Conservation (phyloP, 2,888 invertebrate species). For the Cheilosia grossa region DNA sequence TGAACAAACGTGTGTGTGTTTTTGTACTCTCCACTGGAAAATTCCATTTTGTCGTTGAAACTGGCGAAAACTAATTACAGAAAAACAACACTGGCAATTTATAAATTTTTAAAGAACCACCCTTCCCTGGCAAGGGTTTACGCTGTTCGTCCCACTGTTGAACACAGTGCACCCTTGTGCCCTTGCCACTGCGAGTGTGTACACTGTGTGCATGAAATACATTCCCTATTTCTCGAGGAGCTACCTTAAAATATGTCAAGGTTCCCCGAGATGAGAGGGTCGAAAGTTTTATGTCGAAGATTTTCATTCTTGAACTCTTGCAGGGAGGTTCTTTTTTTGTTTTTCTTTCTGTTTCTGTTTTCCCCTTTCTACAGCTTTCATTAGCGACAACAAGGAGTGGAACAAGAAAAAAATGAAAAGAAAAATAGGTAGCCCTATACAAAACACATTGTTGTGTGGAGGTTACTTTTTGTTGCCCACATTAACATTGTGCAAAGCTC, state of each 20-base stretch:
- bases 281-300: slow-evolving; percentile 61
- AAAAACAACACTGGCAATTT: slow-evolving; percentile 69
- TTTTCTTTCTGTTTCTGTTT: slow-evolving; percentile 23
- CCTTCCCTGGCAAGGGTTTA: background rate
- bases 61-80: slow-evolving; percentile 72
- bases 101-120: slow-evolving; percentile 54
- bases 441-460: background rate
- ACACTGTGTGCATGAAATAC: slow-evolving; percentile 63
- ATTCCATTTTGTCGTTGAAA: slow-evolving; percentile 58
- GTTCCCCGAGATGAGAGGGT: slow-evolving; percentile 55
- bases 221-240: slow-evolving; percentile 62
- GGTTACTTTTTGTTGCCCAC: slow-evolving; percentile 5
- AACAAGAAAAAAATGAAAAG: slow-evolving; percentile 1
- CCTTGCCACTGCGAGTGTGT: slow-evolving; percentile 62
- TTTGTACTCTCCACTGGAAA: slow-evolving; percentile 16
- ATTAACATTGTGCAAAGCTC: background rate
- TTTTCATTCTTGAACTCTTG: slow-evolving; percentile 51
- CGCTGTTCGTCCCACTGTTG: too few species aligned
- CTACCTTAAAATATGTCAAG: slow-evolving; percentile 72
- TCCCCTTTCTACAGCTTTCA: slow-evolving; percentile 31
- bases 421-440: slow-evolving; percentile 6
- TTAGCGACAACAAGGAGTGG: slow-evolving; percentile 7
- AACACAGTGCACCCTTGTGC: slow-evolving; percentile 30
- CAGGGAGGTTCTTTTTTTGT: slow-evolving; percentile 5
- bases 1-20: background rate